Evolutionary conservation across 2,797 vertebrate species (phyloP), one percentile per base, ranked within the genome.

Genomic region (Spinibarbus caldwelli): DNA sequence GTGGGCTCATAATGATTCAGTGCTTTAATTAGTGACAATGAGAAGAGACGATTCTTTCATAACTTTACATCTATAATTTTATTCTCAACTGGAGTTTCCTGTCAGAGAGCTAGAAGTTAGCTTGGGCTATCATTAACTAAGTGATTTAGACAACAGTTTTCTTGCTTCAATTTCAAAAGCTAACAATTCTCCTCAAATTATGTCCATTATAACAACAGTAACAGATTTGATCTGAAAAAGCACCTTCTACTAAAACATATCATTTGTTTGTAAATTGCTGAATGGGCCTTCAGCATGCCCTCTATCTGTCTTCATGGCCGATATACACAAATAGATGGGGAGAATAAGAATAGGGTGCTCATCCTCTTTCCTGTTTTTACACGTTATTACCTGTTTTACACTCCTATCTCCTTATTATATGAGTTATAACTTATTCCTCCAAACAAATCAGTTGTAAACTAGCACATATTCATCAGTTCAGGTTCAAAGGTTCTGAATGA

Each of bases 271-370:
- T 15, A 36, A 31, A 54, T 14, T n/a, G 34, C 67, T 80, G 57
- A 81, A 71, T 68, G 19, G 14, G 43, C n/a, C 34, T 52, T 70
- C 52, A 8, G 66, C 8, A 45, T 85, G 36, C n/a, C 45, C 84
- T 70, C 72, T 49, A 68, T 78, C 54, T 75, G 45, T 78, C 47
- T 84, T 72, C 62, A 23, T 64, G 78, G 68, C 82, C 34, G 43
- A 83, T 21, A 68, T 66, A 52, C 36, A 71, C 67, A 75, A 43
- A 68, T 23, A 64, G 34, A 80, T 62, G 41, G 77, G 72, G 26
- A n/a, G 47, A 49, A 62, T 34, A 36, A 83, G 43, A 79, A 41
- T 23, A 57, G 31, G n/a, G 5, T 43, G 52, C 36, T 81, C 17
- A 11, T 70, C 23, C 41, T 43, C 6, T 38, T 14, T 43, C 9